These are phyloP conservation scores for Anhinga rufa DNA, from an alignment of 2,113 vertebrate genomes.

Conservation along the genomic window DNA sequence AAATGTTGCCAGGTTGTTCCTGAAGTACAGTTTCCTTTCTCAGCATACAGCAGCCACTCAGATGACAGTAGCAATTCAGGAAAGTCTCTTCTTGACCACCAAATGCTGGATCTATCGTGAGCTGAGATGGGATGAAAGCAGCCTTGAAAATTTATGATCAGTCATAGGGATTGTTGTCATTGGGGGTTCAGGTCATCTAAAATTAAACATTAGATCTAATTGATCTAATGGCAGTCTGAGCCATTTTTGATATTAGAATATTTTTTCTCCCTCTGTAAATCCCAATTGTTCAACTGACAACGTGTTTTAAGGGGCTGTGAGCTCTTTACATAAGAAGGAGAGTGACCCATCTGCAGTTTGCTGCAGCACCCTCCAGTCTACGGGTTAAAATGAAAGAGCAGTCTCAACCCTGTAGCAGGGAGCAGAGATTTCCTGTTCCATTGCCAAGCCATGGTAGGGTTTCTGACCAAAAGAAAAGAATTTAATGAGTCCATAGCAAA, in stretches of 20 bases:
- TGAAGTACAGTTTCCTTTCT: background rate
- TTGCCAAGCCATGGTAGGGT: slow-evolving; percentile 66
- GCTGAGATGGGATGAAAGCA: background rate
- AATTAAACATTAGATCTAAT: background rate
- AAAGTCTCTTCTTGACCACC: background rate
- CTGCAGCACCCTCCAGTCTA: background rate
- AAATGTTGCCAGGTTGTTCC: background rate
- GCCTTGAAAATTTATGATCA: background rate
- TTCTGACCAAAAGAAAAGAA: slow-evolving; percentile 67
- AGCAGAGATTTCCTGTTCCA: slow-evolving; percentile 48
- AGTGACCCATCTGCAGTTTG: background rate
- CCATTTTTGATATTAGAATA: background rate
- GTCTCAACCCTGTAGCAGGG: background rate
- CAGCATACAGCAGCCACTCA: background rate
- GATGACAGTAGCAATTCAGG: background rate
- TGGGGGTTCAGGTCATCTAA: background rate
- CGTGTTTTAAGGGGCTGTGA: background rate
- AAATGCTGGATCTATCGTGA: background rate
- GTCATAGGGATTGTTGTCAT: background rate
- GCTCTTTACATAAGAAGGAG: background rate
- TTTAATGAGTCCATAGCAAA: slow-evolving; percentile 76
- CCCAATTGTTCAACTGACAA: background rate
- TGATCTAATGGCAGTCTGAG: background rate
- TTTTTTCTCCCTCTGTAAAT: background rate
- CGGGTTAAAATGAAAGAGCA: slow-evolving; percentile 18